These are phyloP conservation scores for Australoheros facetus DNA, from an alignment of 2,797 vertebrate genomes.

Conservation along the genomic window DNA sequence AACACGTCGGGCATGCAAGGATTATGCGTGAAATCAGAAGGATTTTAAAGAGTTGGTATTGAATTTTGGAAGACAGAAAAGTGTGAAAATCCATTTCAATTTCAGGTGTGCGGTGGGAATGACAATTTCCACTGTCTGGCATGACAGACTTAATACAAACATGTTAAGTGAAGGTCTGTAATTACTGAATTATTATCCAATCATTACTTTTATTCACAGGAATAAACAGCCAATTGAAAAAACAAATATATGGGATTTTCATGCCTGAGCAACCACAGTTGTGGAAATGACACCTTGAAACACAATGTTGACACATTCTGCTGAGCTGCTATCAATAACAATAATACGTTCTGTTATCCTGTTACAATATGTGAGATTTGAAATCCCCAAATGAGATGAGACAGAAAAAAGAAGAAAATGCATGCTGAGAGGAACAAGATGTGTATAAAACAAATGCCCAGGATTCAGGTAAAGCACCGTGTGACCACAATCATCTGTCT, in stretches of 20 bases:
- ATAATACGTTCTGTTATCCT: constrained; percentile 31
- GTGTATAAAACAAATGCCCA: constrained; percentile 27
- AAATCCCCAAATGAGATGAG: neutral
- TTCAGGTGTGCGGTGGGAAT: constrained; percentile 9
- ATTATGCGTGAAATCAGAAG: constrained; percentile 9
- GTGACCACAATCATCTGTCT: constrained; percentile 62
- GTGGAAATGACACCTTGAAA: constrained; percentile 58
- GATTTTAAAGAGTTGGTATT: neutral
- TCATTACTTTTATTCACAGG: constrained; percentile 39
- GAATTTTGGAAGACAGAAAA: constrained; percentile 29
- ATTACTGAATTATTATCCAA: constrained; percentile 59
- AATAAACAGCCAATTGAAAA: constrained; percentile 57
- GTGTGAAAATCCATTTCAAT: constrained; percentile 36
- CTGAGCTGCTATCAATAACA: constrained; percentile 50
- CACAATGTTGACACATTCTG: constrained; percentile 55
- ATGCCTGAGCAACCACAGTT: constrained; percentile 37
- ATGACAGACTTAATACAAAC: constrained; percentile 45
- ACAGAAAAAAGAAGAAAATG: constrained; percentile 9
- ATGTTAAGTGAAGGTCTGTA: constrained; percentile 42
- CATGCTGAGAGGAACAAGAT: neutral
- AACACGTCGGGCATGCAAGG: neutral
- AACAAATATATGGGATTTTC: constrained; percentile 56
- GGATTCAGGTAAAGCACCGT: constrained; percentile 30
- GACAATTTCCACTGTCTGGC: constrained; percentile 25
- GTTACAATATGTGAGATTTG: constrained; percentile 21